Base-by-base conservation (phyloP, 1,140 invertebrate species). In the Drosophila seguyi region DNA sequence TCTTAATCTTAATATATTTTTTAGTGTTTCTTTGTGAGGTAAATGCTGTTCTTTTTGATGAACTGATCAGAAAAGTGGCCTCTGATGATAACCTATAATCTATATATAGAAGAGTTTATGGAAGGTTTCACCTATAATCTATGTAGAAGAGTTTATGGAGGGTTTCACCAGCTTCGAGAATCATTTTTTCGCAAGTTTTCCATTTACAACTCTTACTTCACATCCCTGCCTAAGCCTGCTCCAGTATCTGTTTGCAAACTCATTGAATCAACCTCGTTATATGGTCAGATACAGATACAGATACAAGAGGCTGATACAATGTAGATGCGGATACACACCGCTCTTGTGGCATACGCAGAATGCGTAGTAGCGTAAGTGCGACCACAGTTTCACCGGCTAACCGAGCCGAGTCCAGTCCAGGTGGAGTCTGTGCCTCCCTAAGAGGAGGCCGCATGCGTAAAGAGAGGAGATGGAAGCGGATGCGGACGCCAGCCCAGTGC, bases 301-400 rank as follows among this genome's bases (percentile, higher is more conserved):
- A 27, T 34, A 34, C 31, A n/a, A 65, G 10, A 20, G 34, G n/a
- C 14, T 38, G 31, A 38, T 22, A 55, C 52, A 55, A 38, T 55
- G 31, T 55, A 56, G 36, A 74, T 61, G 36, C 29, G 42, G 72
- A 78, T 78, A 78, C 65, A 78, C 66, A 76, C 55, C 45, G 41
- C 66, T 25, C 22, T 52, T 42, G 38, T 45, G 22, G 22, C 52
- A 41, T 50, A 59, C 69, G 69, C 65, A 79, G 83, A 76, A 79
- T 87, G 83, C 81, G 81, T 85, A 85, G 48, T 85, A 85, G 42
- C 75, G 83, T 87, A 76, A 83, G 72, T 57, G 68, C 65, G 65
- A 61, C 48, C 55, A 50, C 61, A 59, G 20, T 44, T 62, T 59
- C 38, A 13, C 83, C 83, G 83, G 83, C 79, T 75, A 84, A 41